These are phyloP conservation scores for Elysia crispata DNA, from an alignment of 2,888 invertebrate species.

Conservation along the genomic window DNA sequence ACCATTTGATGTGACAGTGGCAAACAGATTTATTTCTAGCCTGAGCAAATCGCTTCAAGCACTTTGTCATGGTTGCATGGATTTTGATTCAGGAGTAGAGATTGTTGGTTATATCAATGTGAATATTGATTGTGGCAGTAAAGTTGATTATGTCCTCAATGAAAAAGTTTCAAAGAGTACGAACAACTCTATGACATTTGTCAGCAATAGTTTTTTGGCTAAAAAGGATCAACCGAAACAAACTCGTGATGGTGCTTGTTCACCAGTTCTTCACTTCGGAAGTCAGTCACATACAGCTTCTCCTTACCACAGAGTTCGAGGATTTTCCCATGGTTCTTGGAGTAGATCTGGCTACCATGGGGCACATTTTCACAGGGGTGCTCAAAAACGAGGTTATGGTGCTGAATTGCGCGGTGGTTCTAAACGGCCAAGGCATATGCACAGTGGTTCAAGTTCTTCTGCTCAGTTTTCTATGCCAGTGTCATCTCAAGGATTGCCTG, in stretches of 20 bases:
- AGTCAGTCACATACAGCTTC: background rate
- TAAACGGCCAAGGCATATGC: constrained; percentile 29
- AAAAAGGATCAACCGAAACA: constrained; percentile 44
- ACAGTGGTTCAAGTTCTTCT: background rate
- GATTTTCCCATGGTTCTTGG: no score
- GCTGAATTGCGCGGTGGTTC: constrained; percentile 30
- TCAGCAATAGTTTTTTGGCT: constrained; percentile 51
- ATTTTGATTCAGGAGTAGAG: constrained; percentile 51
- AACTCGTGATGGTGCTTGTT: constrained; percentile 40
- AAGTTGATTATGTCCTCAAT: constrained; percentile 52
- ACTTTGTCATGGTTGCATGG: constrained; percentile 51
- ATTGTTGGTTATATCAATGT: constrained; percentile 51
- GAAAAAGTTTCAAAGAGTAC: constrained; percentile 50
- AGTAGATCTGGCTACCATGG: no score
- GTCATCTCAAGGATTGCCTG: background rate
- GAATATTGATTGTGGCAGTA: constrained; percentile 47
- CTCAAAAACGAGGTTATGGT: constrained; percentile 33
- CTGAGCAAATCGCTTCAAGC: constrained; percentile 52
- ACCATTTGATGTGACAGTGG: constrained; percentile 46
- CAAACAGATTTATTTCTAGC: constrained; percentile 50
- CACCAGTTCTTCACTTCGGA: constrained; percentile 24
- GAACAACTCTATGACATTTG: constrained; percentile 51
- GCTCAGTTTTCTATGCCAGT: background rate
- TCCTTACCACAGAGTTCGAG: background rate
- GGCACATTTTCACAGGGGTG: constrained; percentile 19